Percentiles rank a stretch among this genome's conserved stretches.
These are phyloP conservation scores for Tachycineta bicolor DNA, from an alignment of 2,113 vertebrate species.

Conservation along the genomic window DNA sequence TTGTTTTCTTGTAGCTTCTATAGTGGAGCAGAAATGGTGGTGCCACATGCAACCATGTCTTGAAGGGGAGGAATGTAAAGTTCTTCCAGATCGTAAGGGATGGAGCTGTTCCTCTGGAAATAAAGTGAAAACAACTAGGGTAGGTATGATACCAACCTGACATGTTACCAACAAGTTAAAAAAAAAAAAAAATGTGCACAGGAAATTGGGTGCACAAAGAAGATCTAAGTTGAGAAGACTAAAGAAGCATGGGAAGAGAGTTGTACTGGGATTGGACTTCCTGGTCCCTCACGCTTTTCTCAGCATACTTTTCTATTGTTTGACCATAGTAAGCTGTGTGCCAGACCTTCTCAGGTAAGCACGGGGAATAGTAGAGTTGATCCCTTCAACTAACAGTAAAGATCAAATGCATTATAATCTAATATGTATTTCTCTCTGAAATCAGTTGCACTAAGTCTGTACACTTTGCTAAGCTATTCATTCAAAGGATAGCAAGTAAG, in stretches of 20 bases:
- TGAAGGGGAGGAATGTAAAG: constrained; percentile 97
- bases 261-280: not conserved
- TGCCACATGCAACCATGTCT: constrained; percentile 99
- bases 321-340: constrained; percentile 6
- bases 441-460: not conserved
- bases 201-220: not conserved
- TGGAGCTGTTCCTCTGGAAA: constrained; percentile 98
- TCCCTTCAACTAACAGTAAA: not conserved
- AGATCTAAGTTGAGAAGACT: not conserved
- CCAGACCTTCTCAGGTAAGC: constrained; percentile 47
- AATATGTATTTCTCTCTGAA: not conserved
- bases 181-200: not conserved
- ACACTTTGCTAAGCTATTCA: not conserved
- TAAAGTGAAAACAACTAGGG: constrained; percentile 99
- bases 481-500: not conserved
- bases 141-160: constrained; percentile 68
- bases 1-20: constrained; percentile 82
- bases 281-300: not conserved
- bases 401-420: not conserved
- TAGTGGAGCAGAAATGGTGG: constrained; percentile 99
- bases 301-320: not conserved
- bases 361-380: not conserved
- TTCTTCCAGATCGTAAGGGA: constrained; percentile 95
- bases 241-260: not conserved
- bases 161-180: not conserved